These are phyloP conservation scores for Caranx ignobilis DNA, from an alignment of 2,113 vertebrate genomes.

Conservation along the genomic window DNA sequence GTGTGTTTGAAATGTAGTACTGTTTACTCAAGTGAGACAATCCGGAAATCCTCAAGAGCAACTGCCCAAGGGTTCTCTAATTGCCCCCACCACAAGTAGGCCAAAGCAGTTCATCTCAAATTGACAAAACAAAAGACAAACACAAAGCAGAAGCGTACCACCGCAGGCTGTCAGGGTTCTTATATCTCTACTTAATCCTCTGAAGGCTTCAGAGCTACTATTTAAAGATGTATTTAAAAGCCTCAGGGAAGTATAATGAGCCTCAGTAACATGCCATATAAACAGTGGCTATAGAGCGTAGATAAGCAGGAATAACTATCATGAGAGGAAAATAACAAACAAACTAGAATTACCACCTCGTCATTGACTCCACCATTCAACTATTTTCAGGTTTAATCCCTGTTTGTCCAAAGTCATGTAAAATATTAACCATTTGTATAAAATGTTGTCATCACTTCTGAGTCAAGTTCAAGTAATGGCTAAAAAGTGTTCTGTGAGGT, in stretches of 20 bases:
- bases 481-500: too few species aligned
- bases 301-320: conserved; percentile 50
- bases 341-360: too few species aligned
- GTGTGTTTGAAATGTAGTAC: conserved; percentile 18
- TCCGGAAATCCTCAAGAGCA: conserved; percentile 50
- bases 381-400: too few species aligned
- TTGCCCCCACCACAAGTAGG: conserved; percentile 49
- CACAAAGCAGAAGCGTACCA: conserved; percentile 24
- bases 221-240: conserved; percentile 59
- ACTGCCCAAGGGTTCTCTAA: conserved; percentile 51
- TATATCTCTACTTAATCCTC: conserved; percentile 57
- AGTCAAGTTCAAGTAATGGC: too few species aligned
- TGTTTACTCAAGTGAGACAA: conserved; percentile 54
- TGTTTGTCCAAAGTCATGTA: too few species aligned
- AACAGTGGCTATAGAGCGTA: conserved; percentile 21
- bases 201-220: conserved; percentile 44
- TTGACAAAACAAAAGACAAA: conserved; percentile 58
- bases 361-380: too few species aligned
- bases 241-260: conserved; percentile 51
- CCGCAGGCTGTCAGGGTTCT: conserved; percentile 29
- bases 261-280: conserved; percentile 30
- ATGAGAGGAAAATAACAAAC: conserved; percentile 20
- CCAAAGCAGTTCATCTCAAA: conserved; percentile 57
- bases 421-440: too few species aligned
- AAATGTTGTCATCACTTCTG: too few species aligned